Evolutionary conservation across 2,113 vertebrate genomes (phyloP), one percentile per base, ranked within the genome.

Genomic region (Pavo muticus): DNA sequence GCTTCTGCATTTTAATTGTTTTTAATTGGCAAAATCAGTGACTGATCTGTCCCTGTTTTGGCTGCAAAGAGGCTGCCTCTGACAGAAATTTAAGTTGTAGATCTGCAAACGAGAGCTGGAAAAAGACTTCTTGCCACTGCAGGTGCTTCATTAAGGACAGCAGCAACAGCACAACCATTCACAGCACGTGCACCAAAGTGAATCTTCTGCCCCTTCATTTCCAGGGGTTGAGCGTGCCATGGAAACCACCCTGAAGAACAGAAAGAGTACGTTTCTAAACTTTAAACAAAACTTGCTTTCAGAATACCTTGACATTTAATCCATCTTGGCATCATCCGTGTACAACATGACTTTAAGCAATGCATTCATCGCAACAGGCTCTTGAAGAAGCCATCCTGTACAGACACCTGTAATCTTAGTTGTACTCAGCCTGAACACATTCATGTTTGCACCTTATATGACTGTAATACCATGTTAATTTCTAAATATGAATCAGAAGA

Each of bases 401-500:
- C 61, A 40, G 39, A 12, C 70, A 17, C 48, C 14, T 54, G 5
- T 6, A 39, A 12, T 44, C 39, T 52, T 15, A 84, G 42, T 0
- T 39, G 44, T 0, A 3, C 4, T 50, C 44, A 77, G 27, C 4
- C 24, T 7, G 1, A 76, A 10, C 0, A 5, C 2, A 2, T 9
- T 18, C 14, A 13, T 3, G 8, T 74, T 59, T 59, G 14, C 21
- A 52, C 27, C 50, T 50, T n/a, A n/a, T 7, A 24, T 39, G 48
- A 44, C 67, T 57, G 29, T 2, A 16, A 44, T 3, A 39, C 24
- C 39, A 11, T 1, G 3, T 1, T 56, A 3, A 0, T 25, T 79
- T 32, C n/a, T 70, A 71, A 29, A 7, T 4, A 24, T 0, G 13
- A 83, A 10, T 27, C 48, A 60, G 37, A 25, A 88, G 30, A 3